Percentiles rank a stretch among this genome's conserved stretches.
phyloP scores from a whole-genome alignment of 2,797 vertebrate species.

The Sebastes paucispinis region DNA sequence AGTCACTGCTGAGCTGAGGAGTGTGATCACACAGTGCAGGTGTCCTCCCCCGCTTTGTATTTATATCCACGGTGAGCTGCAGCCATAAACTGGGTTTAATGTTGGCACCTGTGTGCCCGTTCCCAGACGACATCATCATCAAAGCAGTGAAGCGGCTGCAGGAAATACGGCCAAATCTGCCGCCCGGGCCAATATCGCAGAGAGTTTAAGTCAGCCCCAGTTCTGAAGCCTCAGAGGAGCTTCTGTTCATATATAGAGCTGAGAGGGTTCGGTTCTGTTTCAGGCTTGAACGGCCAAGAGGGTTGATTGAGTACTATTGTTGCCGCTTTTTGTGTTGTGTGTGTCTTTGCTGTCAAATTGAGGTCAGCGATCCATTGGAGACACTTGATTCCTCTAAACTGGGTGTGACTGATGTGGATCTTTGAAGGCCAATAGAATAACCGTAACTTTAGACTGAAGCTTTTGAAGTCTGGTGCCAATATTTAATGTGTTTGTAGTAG shows the following conservation, averaged over 20 bases:
- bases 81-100: background rate
- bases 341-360: background rate
- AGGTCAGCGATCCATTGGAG: constrained; percentile 21
- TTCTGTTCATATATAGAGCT: background rate
- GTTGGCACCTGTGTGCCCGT: background rate
- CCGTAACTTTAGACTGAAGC: constrained; percentile 12
- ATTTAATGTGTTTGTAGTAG: background rate
- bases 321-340: background rate
- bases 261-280: background rate
- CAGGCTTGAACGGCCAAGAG: background rate
- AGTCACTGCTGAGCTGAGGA: background rate
- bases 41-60: constrained; percentile 13
- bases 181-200: background rate
- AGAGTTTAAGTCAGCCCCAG: background rate
- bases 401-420: background rate
- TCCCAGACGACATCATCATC: background rate
- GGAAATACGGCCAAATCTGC: background rate
- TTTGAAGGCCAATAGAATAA: constrained; percentile 2
- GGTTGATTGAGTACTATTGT: background rate
- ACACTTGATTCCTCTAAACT: constrained; percentile 16
- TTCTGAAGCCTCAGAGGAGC: background rate
- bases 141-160: background rate
- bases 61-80: background rate
- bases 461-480: background rate
- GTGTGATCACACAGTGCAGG: constrained; percentile 21